Conservation (phyloP, 1,140 invertebrate species). For the Agrilus planipennis region DNA sequence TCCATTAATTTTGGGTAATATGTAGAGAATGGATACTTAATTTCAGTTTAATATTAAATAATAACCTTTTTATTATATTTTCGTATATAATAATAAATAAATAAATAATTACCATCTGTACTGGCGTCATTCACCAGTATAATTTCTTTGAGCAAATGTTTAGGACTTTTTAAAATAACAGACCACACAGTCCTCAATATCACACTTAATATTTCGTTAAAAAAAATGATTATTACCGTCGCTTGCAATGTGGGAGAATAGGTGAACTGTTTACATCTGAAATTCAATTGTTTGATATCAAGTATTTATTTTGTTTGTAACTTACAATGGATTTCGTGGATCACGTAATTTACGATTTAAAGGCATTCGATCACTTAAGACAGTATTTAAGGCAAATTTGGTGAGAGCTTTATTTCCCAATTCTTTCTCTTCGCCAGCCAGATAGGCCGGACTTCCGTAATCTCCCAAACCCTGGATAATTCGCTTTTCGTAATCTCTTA, state of each 20-base stretch:
- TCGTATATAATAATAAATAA: too few relatives aligned
- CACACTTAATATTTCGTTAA: slow-evolving; percentile 79
- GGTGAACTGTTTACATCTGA: slow-evolving; percentile 40
- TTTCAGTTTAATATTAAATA: too few relatives aligned
- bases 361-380: slow-evolving; percentile 69
- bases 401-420: slow-evolving; percentile 53
- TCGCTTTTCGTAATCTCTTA: slow-evolving; percentile 35
- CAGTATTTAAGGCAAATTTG: slow-evolving; percentile 70
- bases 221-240: slow-evolving; percentile 75
- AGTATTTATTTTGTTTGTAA: background rate
- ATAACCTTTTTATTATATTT: too few relatives aligned
- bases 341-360: slow-evolving; percentile 49
- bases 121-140: slow-evolving; percentile 84
- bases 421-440: slow-evolving; percentile 43
- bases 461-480: slow-evolving; percentile 49
- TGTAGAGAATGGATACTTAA: too few relatives aligned
- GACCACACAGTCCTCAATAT: slow-evolving; percentile 76
- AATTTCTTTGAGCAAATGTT: slow-evolving; percentile 62
- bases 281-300: slow-evolving; percentile 11
- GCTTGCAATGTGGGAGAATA: slow-evolving; percentile 46
- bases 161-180: slow-evolving; percentile 68
- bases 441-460: slow-evolving; percentile 45
- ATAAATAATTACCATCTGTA: slow-evolving; percentile 46
- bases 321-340: slow-evolving; percentile 24
- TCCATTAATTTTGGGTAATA: too few relatives aligned